Conservation (phyloP, 30 jellyfish, hydroid and myxozoan genomes). For the Turritopsis dohrnii region DNA sequence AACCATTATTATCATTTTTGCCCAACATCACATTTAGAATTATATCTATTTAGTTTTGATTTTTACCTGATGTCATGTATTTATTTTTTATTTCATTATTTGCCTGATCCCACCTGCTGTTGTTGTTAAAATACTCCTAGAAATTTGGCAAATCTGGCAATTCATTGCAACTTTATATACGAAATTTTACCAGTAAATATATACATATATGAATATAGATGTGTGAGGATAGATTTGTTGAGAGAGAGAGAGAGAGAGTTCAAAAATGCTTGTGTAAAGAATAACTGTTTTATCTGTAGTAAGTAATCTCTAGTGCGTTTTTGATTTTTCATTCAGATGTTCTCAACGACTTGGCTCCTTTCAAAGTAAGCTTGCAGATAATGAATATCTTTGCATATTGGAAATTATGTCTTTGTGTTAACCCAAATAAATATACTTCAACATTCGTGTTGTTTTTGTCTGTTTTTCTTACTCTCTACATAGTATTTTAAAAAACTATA, state of each 20-base stretch:
- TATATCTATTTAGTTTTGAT: not conserved
- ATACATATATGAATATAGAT: not conserved
- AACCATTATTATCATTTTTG: not conserved
- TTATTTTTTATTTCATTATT: no score
- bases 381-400: not conserved
- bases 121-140: not conserved
- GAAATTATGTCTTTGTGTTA: not conserved
- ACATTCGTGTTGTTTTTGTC: not conserved
- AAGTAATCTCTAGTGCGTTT: no score
- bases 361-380: not conserved
- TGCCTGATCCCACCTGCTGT: not conserved
- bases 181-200: not conserved
- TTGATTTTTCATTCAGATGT: not conserved
- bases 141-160: no score
- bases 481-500: not conserved
- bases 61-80: not conserved
- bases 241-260: no score
- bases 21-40: not conserved
- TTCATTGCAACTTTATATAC: not conserved
- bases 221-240: no score
- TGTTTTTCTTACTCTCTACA: not conserved
- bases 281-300: not conserved
- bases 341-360: not conserved
- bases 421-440: not conserved
- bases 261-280: no score